Base-by-base conservation (phyloP, 2,113 vertebrate genomes). In the Naja naja region DNA sequence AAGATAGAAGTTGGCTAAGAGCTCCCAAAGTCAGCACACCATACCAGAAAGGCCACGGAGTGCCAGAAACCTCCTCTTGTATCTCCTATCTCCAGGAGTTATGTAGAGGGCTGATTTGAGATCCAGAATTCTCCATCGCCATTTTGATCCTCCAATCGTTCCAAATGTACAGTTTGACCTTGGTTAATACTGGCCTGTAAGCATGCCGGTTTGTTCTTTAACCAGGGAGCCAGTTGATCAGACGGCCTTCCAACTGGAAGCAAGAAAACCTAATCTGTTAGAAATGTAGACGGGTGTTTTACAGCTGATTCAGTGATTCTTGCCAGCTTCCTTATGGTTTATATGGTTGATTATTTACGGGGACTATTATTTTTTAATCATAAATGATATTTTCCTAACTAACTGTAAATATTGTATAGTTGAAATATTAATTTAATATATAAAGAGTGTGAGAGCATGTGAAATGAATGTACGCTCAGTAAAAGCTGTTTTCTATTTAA, bases 351-450 rank as follows among this genome's bases (percentile, higher is more conserved):
- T 91, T 34, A 43, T 43, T 47, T 43, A 25, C 27, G 55, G 64
- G 64, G 53, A 92, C 54, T 93, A 8, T 81, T 91, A 93, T 94
- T 93, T 90, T 92, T 86, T 94, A 69, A 60, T 96, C 56, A 49
- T 91, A 60, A 60, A 55, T 25, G 55, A 90, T 96, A 95, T 94
- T 95, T 18, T 23, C 92, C 27, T 34, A 5, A 55, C 81, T 90
- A 64, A 88, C 94, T 97, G 97, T 97, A 97, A 96, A 97, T 97
- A 97, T 92, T 95, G 97, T 97, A 97, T 96, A 97, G 96, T 93
- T 95, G 94, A 94, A 95, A 96, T 97, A 95, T 96, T 97, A 97
- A 96, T 97, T 97, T 97, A 97, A 97, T 97, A 96, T 96, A 97
- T 97, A 97, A 96, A 94, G 0, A 89, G 93, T 49, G 16, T 87